Base-by-base conservation (phyloP, 2,888 invertebrate species). In the Ceramica pisi region DNA sequence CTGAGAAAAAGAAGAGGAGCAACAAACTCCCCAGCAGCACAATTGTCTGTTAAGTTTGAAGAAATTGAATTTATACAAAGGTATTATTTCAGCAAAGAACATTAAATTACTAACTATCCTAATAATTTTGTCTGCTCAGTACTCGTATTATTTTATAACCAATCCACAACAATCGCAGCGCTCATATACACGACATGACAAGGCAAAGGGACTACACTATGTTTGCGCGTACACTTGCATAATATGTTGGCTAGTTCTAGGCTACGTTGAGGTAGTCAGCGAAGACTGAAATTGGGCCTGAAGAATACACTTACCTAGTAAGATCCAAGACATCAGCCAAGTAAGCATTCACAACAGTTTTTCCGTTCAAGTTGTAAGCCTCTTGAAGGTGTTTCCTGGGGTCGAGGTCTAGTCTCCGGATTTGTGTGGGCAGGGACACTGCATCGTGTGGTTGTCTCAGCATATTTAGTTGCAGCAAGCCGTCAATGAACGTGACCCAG, bases 401-500 rank as follows among this genome's bases (percentile, higher is more conserved):
- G 41, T 90, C 56, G 6, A 91, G 89, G 4, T 23, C n/a, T 9
- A 91, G 59, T 35, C 44, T 78, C 19, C 80, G 77, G 38, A 91
- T 86, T 14, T 71, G 78, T 0, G 97, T 97, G 1, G 98, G 98
- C 21, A 97, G 92, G 48, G 97, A 93, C 0, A 98, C 93, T 0
- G 96, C 95, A 62, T 97, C 95, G 6, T 96, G 94, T 26, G 97
- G 94, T 67, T 96, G 93, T 48, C 96, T 96, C 21, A 98, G 86
- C 12, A 97, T 96, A 61, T 97, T 96, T 71, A 98, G 96, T 93
- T 98, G 98, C 23, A 98, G 92, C 96, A 98, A 97, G 0, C 97
- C 97, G 90, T 98, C 98, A 85, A 98, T 95, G 87, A 98, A 97
- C 6, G 97, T 96, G 0, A 97, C 97, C 98, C 98, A 98, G 90